Conservation (phyloP, 1,140 invertebrate species). For the Pseudomyrmex gracilis region DNA sequence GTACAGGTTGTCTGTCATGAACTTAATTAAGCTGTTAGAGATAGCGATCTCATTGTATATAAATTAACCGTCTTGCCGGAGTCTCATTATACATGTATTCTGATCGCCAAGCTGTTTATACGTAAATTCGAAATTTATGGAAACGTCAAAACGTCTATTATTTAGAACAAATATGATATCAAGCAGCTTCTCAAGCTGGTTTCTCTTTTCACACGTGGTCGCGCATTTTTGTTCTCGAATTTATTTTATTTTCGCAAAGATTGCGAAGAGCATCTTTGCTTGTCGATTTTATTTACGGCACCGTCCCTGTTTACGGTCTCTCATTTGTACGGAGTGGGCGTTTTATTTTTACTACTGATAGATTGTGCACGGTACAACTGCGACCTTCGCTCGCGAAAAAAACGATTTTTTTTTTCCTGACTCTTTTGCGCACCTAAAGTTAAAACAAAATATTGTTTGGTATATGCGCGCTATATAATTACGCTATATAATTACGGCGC, state of each 20-base stretch:
- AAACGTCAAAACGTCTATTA: background rate
- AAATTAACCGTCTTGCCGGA: background rate
- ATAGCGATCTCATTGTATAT: background rate
- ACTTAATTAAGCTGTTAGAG: background rate
- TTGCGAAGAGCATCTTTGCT: slow-evolving; percentile 8
- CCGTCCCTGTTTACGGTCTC: slow-evolving; percentile 31
- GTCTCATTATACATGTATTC: background rate
- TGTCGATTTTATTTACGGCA: slow-evolving; percentile 20
- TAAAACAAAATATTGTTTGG: slow-evolving; percentile 24
- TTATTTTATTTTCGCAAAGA: background rate
- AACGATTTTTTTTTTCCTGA: background rate
- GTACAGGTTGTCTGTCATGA: background rate
- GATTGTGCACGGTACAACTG: background rate
- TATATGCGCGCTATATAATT: slow-evolving; percentile 19
- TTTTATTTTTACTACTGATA: slow-evolving; percentile 23
- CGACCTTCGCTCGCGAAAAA: slow-evolving; percentile 24
- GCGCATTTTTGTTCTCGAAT: background rate
- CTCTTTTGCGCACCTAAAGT: slow-evolving; percentile 36
- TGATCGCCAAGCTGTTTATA: background rate
- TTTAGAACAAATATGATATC: background rate
- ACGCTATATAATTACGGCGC: background rate
- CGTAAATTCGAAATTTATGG: background rate
- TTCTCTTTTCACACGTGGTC: background rate
- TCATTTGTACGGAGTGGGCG: slow-evolving; percentile 17
- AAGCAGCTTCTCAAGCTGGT: too few relatives aligned